Base-by-base conservation (phyloP, 2,888 invertebrate genomes). In the Drosophila tanythrix region DNA sequence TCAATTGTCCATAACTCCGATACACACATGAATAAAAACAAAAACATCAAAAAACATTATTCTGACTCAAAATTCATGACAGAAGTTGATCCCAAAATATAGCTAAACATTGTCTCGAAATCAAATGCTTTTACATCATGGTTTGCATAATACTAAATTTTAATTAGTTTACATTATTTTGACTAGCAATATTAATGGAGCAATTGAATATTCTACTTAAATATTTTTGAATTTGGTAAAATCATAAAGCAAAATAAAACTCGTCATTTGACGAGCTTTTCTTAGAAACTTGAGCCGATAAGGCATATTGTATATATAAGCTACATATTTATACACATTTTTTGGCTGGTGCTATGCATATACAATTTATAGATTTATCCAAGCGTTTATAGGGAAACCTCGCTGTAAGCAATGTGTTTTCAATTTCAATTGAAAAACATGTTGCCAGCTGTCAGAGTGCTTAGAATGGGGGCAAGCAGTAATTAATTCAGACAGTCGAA, bases 401-500 rank as follows among this genome's bases (percentile, higher is more conserved):
- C n/a, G 46, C 48, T 29, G 43, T 3, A 38, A 29, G 52, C 36
- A 11, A 43, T 55, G 18, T 53, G 53, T 62, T 71, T 71, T 67
- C 46, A 70, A 74, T 77, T 73, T 74, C 77, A 83, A 80, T 80
- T 77, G 69, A 67, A 70, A 70, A 74, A 72, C 70, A 64, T 70
- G 53, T 38, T 48, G 59, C 33, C n/a, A 38, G 70, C 50, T 64
- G 55, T 46, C 46, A 31, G 27, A 29, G 40, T 27, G 29, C n/a
- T 29, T 1, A 18, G 35, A 38, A 50, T 43, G 33, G 33, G 52
- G 50, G 62, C 56, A 52, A 38, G 35, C 71, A 58, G 70, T 86
- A 83, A 86, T 88, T 89, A 88, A 83, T 88, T 78, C 90, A 69
- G 74, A 64, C 71, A 60, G 57, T 31, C 69, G 58, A 25, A 76